Base-by-base conservation (phyloP, 1,140 invertebrate genomes). In the Sarcophaga bullata region DNA sequence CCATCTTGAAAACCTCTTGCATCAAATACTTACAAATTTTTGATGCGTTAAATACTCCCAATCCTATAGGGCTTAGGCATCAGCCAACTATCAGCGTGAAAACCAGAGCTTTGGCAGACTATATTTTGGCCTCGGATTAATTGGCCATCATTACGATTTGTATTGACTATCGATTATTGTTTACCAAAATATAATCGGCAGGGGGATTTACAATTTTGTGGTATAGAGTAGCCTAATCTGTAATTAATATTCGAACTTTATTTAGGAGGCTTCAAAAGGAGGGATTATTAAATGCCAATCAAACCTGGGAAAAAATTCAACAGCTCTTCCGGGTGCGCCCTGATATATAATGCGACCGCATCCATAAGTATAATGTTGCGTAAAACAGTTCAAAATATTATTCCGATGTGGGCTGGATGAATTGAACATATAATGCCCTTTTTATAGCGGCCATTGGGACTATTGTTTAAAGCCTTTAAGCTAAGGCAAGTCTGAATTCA, bases 361-460 rank as follows among this genome's bases (percentile, higher is more conserved):
- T 96, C 92, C 81, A 98, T 90, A 15, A 97, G 89, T 19, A 97
- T 92, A 13, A 97, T 92, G 87, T 95, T n/a, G 92, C 82, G 96
- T 93, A 89, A 97, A 97, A n/a, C 80, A 96, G 91, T 85, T 95
- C 93, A 85, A 96, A 96, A 97, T 92, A 83, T 95, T n/a, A n/a
- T n/a, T n/a, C 94, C 7, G 96, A 97, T 8, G 95, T 95, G 0
- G 96, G 96, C 86, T 98, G 96, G n/a, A 91, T 98, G 96, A 50
- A 97, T 95, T 0, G 96, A 95, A 85, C 95, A 96, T 25, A 97
- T 92, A 10, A 97, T 94, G 52, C 95, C 93, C 81, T 89, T 89
- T 82, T 91, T 95, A 50, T 95, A 62, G 3, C 78, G 85, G 93
- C 95, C 75, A 91, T 92, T 78, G 88, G 88, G 86, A 17, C 86